phyloP scores from a whole-genome alignment of 1,140 invertebrate species.

The Ephestia elutella region DNA sequence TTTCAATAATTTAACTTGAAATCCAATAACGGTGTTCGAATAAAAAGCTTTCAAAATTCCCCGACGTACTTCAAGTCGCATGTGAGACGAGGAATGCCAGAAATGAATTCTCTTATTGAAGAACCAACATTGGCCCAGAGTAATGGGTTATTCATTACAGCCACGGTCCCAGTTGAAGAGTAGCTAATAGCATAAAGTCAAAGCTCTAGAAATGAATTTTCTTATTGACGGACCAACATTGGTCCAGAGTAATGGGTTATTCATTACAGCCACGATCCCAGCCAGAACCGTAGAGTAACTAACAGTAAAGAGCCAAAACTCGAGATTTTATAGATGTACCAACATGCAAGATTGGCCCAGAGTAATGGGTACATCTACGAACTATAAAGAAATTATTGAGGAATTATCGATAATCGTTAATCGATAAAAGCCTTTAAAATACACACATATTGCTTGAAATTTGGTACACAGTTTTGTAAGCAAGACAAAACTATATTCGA shows the following conservation, averaged over 20 bases:
- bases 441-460: too few species aligned
- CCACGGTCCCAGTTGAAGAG: not conserved
- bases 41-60: not conserved
- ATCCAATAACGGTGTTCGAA: not conserved
- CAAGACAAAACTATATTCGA: too few species aligned
- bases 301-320: not conserved
- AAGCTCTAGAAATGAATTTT: not conserved
- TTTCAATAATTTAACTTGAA: not conserved
- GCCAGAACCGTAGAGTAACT: not conserved
- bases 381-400: too few species aligned
- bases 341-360: too few species aligned
- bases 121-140: constrained; percentile 4
- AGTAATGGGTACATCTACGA: too few species aligned
- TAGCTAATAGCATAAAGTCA: not conserved
- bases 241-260: not conserved
- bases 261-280: not conserved
- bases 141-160: constrained; percentile 2
- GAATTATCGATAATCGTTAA: too few species aligned
- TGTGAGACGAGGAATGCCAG: not conserved
- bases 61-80: not conserved
- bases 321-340: too few species aligned
- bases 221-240: not conserved
- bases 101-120: not conserved
- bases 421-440: not conserved
- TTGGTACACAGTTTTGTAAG: too few species aligned